Conservation (phyloP, 2,797 vertebrate genomes). For the Cheirogaleus major region DNA sequence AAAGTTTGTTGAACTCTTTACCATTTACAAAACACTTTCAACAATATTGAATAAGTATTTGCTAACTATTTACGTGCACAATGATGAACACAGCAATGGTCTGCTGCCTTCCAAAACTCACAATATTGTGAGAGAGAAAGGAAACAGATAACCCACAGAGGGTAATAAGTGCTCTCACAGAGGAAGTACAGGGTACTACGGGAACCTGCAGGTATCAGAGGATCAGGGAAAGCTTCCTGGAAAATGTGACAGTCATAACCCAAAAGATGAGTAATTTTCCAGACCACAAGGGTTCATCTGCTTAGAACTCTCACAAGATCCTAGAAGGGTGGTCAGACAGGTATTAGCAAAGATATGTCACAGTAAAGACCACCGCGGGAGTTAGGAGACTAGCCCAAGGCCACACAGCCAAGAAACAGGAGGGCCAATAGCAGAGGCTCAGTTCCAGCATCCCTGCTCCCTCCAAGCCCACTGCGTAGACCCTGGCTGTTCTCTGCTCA, state of each 20-base stretch:
- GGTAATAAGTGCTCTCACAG: background rate
- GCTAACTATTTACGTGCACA: background rate
- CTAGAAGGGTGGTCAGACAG: background rate
- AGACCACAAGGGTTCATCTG: background rate
- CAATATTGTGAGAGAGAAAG: background rate
- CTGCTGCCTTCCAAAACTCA: background rate
- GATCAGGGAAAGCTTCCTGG: background rate
- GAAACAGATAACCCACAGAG: background rate
- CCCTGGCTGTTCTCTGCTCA: background rate
- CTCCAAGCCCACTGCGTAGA: background rate
- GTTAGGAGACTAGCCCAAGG: background rate
- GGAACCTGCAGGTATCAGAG: background rate
- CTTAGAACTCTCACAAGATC: background rate
- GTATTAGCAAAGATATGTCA: background rate
- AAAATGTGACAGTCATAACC: background rate
- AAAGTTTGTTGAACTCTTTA: background rate
- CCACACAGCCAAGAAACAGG: background rate
- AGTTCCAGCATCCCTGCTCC: background rate
- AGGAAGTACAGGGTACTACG: background rate
- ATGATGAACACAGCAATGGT: background rate
- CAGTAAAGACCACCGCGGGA: background rate
- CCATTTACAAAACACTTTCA: slow-evolving; percentile 15
- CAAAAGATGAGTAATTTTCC: background rate
- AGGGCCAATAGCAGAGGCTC: background rate
- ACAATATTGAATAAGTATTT: background rate